These are phyloP conservation scores for Laterallus jamaicensis DNA, from an alignment of 2,113 vertebrate species.

Conservation along the genomic window DNA sequence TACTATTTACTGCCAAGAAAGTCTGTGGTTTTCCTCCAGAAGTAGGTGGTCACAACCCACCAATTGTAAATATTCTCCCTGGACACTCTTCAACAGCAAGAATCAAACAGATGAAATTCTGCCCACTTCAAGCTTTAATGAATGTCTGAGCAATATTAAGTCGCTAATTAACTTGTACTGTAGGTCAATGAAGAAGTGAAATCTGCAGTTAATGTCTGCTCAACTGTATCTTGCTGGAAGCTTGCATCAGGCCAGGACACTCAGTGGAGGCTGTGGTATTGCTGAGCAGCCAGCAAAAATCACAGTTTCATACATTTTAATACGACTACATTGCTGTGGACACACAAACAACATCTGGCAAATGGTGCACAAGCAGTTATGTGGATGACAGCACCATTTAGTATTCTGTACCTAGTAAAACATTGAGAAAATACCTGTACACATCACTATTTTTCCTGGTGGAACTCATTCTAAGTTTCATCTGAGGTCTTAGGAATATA, in stretches of 20 bases:
- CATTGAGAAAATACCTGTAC: neutral
- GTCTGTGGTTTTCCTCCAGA: neutral
- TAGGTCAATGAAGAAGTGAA: conserved; percentile 17
- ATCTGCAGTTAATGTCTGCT: conserved; percentile 1
- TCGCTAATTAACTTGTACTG: conserved; percentile 19
- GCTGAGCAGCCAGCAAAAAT: neutral
- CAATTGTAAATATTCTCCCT: neutral
- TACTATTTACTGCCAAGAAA: neutral
- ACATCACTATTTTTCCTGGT: neutral
- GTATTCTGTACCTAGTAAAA: neutral
- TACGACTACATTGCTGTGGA: neutral
- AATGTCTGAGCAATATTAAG: conserved; percentile 27
- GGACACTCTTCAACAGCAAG: neutral
- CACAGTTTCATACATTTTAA: conserved; percentile 29
- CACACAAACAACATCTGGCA: conserved; percentile 52
- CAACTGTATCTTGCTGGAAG: neutral
- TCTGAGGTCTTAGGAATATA: neutral
- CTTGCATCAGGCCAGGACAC: neutral
- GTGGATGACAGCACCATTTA: neutral
- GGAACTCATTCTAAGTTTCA: neutral
- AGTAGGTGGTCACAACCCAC: neutral
- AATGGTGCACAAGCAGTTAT: neutral
- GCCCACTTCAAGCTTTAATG: conserved; percentile 10
- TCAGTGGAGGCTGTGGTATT: neutral
- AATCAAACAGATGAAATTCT: conserved; percentile 20